Conservation (phyloP, 2,797 vertebrate species). For the Emydoidea blandingii region DNA sequence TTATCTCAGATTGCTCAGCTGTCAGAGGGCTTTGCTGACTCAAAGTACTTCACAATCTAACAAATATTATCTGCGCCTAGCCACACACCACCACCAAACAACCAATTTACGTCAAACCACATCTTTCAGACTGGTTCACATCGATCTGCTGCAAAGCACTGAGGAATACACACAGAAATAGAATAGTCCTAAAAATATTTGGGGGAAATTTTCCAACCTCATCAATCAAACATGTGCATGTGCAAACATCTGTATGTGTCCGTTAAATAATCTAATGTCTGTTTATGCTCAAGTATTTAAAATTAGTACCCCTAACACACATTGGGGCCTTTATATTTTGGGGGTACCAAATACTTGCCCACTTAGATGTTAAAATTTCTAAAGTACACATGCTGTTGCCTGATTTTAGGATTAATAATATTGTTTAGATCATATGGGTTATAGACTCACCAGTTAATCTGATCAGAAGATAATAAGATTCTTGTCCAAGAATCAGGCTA, state of each 20-base stretch:
- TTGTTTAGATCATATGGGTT: too few species aligned
- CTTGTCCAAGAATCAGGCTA: too few species aligned
- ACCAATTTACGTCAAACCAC: conserved; percentile 11
- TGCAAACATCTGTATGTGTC: neutral
- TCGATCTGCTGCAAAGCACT: neutral
- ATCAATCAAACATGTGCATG: neutral
- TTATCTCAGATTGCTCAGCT: conserved; percentile 28
- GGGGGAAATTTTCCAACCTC: neutral
- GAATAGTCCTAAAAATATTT: neutral
- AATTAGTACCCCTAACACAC: neutral
- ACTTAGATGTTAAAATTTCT: neutral
- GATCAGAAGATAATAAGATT: too few species aligned
- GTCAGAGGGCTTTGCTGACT: conserved; percentile 30
- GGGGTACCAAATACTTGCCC: neutral
- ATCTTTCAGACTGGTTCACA: conserved; percentile 30
- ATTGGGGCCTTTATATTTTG: neutral
- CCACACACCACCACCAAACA: conserved; percentile 9
- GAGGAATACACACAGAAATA: neutral
- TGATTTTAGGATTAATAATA: too few species aligned
- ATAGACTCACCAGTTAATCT: too few species aligned
- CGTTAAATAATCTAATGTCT: neutral
- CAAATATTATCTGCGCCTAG: conserved; percentile 40
- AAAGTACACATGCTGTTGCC: neutral
- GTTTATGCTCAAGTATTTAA: neutral
- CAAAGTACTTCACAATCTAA: conserved; percentile 49